Conservation (phyloP, 2,113 vertebrate species). For the Brevimyrus niger region DNA sequence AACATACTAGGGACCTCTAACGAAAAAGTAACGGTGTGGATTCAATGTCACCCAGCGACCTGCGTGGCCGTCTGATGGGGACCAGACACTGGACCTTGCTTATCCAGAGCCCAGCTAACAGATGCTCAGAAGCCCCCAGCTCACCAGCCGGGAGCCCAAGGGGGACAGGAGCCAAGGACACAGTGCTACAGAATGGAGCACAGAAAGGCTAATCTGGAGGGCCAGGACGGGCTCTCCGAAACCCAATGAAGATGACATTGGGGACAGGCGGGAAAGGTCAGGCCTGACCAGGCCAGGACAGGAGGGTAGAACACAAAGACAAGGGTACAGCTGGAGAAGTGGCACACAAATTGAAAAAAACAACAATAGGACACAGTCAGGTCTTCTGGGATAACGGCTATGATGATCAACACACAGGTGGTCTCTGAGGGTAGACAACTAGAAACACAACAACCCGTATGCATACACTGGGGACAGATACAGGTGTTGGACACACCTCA, state of each 20-base stretch:
- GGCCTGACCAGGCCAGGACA: background rate
- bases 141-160: constrained; percentile 26
- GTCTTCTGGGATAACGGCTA: background rate
- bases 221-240: background rate
- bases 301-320: background rate
- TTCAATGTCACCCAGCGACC: background rate
- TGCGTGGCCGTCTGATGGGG: background rate
- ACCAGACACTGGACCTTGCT: background rate
- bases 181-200: constrained; percentile 44
- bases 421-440: constrained; percentile 22
- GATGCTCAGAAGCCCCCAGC: background rate
- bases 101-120: background rate
- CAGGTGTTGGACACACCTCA: constrained; percentile 78
- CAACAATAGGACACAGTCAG: background rate
- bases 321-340: background rate
- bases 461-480: constrained; percentile 47
- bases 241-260: background rate
- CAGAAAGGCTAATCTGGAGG: constrained; percentile 40
- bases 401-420: constrained; percentile 16
- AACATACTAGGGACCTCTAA: constrained; percentile 18
- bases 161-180: background rate
- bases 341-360: background rate
- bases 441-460: constrained; percentile 52
- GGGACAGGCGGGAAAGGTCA: background rate
- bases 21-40: background rate